Conservation (phyloP, 2,797 vertebrate species). For the Euthynnus affinis region DNA sequence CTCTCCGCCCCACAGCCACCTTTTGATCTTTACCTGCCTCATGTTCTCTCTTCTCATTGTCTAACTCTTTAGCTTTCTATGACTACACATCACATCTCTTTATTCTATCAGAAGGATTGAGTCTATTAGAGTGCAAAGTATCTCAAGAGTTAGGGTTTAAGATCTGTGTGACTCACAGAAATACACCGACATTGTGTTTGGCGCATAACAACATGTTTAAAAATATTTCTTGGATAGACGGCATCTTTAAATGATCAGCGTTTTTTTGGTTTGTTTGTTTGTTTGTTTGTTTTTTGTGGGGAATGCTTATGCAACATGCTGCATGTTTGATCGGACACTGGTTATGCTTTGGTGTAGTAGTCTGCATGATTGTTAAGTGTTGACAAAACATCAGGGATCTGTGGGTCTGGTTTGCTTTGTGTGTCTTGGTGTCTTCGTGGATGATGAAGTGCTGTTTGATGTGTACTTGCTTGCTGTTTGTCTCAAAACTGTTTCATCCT, state of each 20-base stretch:
- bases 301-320: slow-evolving; percentile 36
- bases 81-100: neutral
- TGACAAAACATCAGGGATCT: neutral
- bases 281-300: neutral
- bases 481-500: neutral
- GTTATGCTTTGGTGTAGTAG: slow-evolving; percentile 9
- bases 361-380: slow-evolving; percentile 54
- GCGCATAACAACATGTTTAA: neutral
- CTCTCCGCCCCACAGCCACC: neutral
- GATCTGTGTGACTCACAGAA: neutral
- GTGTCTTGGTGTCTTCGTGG: slow-evolving; percentile 19
- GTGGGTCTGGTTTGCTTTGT: slow-evolving; percentile 30
- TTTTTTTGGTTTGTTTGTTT: too few species aligned
- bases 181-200: slow-evolving; percentile 6
- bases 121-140: neutral
- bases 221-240: neutral
- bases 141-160: neutral
- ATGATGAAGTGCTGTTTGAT: slow-evolving; percentile 3
- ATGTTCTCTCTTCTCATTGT: slow-evolving; percentile 8
- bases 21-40: slow-evolving; percentile 9
- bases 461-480: neutral
- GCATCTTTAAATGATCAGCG: neutral
- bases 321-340: slow-evolving; percentile 45
- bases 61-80: slow-evolving; percentile 4
- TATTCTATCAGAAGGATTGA: slow-evolving; percentile 11